These are phyloP conservation scores for Parochlus steinenii DNA, from an alignment of 2,888 invertebrate genomes.

Conservation along the genomic window DNA sequence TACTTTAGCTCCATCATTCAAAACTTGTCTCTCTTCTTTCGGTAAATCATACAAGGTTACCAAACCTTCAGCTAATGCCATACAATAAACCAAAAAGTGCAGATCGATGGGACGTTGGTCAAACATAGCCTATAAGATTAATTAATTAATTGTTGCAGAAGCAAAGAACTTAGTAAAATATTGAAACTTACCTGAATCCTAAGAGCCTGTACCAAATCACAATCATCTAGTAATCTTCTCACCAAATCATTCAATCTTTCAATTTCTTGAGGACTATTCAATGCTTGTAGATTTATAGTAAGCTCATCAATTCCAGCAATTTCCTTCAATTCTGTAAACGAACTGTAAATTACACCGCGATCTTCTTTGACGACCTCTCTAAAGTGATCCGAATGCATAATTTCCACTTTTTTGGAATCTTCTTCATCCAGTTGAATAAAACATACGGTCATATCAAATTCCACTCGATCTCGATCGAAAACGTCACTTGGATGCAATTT, in stretches of 20 bases:
- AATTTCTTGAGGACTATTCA: slow-evolving; percentile 22
- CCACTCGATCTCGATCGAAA: slow-evolving; percentile 28
- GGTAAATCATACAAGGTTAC: slow-evolving; percentile 39
- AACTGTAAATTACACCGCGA: slow-evolving; percentile 27
- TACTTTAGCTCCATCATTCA: slow-evolving; percentile 29
- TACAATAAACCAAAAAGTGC: slow-evolving; percentile 39
- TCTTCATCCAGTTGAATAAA: slow-evolving; percentile 20
- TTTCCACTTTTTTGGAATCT: slow-evolving; percentile 17
- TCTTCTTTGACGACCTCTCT: slow-evolving; percentile 27
- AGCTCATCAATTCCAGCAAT: slow-evolving; percentile 28
- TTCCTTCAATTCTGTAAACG: slow-evolving; percentile 28
- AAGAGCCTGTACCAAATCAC: slow-evolving; percentile 38
- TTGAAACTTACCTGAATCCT: slow-evolving; percentile 34
- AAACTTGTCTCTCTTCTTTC: slow-evolving; percentile 41
- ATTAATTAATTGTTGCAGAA: slow-evolving; percentile 22
- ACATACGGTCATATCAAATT: slow-evolving; percentile 28
- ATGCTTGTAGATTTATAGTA: slow-evolving; percentile 17
- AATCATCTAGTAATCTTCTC: slow-evolving; percentile 34
- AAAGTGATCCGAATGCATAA: slow-evolving; percentile 29
- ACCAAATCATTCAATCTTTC: slow-evolving; percentile 29
- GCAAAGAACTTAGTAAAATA: too few relatives aligned
- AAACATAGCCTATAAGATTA: slow-evolving; percentile 21
- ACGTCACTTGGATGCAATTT: slow-evolving; percentile 28
- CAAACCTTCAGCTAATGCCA: slow-evolving; percentile 42
- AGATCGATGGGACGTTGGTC: slow-evolving; percentile 33